Base-by-base conservation (phyloP, 2,888 invertebrate genomes). In the Hermaeophaga mercurialis region DNA sequence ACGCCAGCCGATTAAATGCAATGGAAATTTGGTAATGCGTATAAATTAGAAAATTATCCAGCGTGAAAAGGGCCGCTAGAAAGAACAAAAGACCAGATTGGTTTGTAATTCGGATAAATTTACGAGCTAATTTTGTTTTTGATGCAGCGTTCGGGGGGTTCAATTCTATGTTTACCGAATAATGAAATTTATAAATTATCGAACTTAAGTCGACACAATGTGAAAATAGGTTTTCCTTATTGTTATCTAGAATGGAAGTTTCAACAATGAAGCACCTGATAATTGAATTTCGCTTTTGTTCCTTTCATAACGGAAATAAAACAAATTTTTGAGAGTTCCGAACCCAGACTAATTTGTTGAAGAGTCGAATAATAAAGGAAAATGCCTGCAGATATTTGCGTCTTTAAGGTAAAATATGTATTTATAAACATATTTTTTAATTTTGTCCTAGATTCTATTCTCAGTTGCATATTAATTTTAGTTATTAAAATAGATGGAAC, bases 11-110 rank as follows among this genome's bases (percentile, higher is more conserved):
- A 54, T 54, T 54, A 52, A 61, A 58, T 38, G 58, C 54, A 54
- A 48, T 50, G 54, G 19, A 53, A 61, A 56, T 56, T 61, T 38
- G 47, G 47, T 54, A 54, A 56, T 47, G 61, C 52, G 56, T 61
- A 61, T 61, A 61, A 61, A 61, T 61, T 61, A 58, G 56, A 41
- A 58, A 61, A 61, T 58, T 58, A 58, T 56, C 50, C 56, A 44
- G 54, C 54, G 49, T 47, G 56, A 52, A 56, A 56, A 54, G 45
- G 58, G 41, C 48, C 39, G 26, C 31, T 38, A 39, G 34, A 49
- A 54, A 47, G 56, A 58, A 54, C 58, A 58, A 58, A 58, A 49
- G 45, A 22, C 41, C 44, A 49, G 56, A 61, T 58, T 58, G 58
- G 58, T 56, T 58, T 50, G 58, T 58, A 53, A 58, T 58, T 58